Conservation (phyloP, 1,140 invertebrate genomes). For the Conus betulinus region DNA sequence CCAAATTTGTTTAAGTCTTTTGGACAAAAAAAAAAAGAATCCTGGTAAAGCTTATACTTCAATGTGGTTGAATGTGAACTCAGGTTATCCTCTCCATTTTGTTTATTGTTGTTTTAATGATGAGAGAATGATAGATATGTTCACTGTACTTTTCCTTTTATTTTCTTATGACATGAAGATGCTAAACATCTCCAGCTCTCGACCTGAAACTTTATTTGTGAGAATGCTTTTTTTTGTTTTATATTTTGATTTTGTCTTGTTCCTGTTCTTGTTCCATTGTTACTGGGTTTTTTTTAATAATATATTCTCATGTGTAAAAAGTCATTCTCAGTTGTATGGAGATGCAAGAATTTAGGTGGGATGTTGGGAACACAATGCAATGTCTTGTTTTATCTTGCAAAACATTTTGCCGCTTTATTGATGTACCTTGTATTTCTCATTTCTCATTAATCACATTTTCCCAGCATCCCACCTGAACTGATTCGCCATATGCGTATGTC, state of each 20-base stretch:
- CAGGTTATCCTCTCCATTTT: slow-evolving; percentile 16
- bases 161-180: not conserved
- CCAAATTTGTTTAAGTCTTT: not conserved
- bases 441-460: slow-evolving; percentile 18
- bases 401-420: slow-evolving; percentile 26
- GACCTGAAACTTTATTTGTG: slow-evolving; percentile 5
- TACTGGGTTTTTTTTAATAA: not conserved
- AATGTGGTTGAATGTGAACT: slow-evolving; percentile 14
- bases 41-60: not conserved
- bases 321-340: slow-evolving; percentile 24
- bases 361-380: slow-evolving; percentile 18
- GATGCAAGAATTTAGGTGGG: slow-evolving; percentile 9
- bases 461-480: slow-evolving; percentile 19
- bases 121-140: slow-evolving; percentile 1
- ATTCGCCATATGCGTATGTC: slow-evolving; percentile 26
- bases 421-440: slow-evolving; percentile 10
- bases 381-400: slow-evolving; percentile 17
- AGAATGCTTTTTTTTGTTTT: not conserved
- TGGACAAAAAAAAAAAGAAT: not conserved
- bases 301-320: slow-evolving; percentile 26
- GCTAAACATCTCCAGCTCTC: not conserved
- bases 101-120: not conserved
- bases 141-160: not conserved
- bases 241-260: not conserved
- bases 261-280: not conserved